These are phyloP conservation scores for Conger conger DNA, from an alignment of 2,113 vertebrate species.

Conservation along the genomic window DNA sequence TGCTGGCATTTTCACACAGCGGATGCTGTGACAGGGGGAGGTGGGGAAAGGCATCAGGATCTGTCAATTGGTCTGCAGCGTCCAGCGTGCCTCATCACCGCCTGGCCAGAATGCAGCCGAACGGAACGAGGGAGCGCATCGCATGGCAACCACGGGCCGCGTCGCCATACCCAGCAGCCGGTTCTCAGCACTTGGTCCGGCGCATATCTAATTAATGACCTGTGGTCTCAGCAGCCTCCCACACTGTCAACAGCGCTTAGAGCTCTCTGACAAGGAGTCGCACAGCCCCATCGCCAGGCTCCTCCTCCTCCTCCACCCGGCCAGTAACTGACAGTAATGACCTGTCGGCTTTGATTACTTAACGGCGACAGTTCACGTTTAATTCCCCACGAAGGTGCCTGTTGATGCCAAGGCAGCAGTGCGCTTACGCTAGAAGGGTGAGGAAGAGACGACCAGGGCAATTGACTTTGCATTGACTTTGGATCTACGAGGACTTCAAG, in stretches of 20 bases:
- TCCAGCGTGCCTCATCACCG: conserved; percentile 27
- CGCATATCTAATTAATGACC: background rate
- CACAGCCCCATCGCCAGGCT: background rate
- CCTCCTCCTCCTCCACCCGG: background rate
- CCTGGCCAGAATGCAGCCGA: background rate
- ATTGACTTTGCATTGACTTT: background rate
- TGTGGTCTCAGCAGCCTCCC: background rate
- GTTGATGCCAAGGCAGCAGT: background rate
- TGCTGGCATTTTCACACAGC: conserved; percentile 41
- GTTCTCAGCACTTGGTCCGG: background rate
- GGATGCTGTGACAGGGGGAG: conserved; percentile 16
- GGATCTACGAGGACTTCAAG: background rate
- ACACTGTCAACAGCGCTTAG: background rate
- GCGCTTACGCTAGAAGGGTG: background rate
- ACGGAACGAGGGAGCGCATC: background rate
- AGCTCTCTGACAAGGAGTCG: background rate
- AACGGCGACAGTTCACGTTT: background rate
- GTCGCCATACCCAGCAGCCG: background rate
- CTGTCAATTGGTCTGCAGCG: conserved; percentile 9
- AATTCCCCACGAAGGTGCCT: conserved; percentile 3
- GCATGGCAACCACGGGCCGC: background rate
- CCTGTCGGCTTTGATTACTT: conserved; percentile 12
- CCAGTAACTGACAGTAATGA: background rate
- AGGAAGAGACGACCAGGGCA: background rate
- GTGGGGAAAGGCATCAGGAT: background rate